Base-by-base conservation (phyloP, 2,113 vertebrate genomes). In the Thomomys bottae region DNA sequence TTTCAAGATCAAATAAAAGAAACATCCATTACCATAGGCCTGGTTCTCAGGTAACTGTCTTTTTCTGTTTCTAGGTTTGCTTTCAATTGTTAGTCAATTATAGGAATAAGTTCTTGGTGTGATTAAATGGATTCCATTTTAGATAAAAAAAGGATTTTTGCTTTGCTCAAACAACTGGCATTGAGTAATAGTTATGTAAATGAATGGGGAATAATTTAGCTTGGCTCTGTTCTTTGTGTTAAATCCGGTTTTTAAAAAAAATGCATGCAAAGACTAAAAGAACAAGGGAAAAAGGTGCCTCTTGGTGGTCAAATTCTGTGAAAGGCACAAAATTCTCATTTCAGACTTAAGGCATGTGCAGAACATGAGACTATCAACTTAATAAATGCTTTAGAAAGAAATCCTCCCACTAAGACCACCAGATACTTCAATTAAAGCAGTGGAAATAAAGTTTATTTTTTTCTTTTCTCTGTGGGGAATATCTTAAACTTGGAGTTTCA, bases 101-200 rank as follows among this genome's bases (percentile, higher is more conserved):
- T 71, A 40, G 78, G 94, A 96, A 97, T 96, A 94, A 73, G 17
- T 97, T 96, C 78, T 94, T 80, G 84, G 87, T 95, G 80, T 94
- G 97, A 97, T 96, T 97, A 97, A 98, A 96, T 96, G 94, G 95
- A 95, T 96, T 96, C 93, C 73, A 97, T 96, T 97, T 89, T 91
- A 45, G 92, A 96, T 94, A 96, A 95, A 54, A 97, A 94, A 89
- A 92, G 96, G 91, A n/a, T n/a, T 84, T 87, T 78, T 71, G 64
- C 77, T 82, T 81, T 90, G 80, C 89, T 94, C 90, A 96, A 96
- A 95, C 45, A 82, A 96, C 42, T 49, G 34, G 66, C 94, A 89
- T 81, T 96, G 67, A 96, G 45, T 82, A 95, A 96, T 86, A 97
- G 93, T 96, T 94, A 91, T 95, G 84, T 91, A 96, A 97, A 91